Base-by-base conservation (phyloP, 2,888 invertebrate genomes). In the Acleris sparsana region DNA sequence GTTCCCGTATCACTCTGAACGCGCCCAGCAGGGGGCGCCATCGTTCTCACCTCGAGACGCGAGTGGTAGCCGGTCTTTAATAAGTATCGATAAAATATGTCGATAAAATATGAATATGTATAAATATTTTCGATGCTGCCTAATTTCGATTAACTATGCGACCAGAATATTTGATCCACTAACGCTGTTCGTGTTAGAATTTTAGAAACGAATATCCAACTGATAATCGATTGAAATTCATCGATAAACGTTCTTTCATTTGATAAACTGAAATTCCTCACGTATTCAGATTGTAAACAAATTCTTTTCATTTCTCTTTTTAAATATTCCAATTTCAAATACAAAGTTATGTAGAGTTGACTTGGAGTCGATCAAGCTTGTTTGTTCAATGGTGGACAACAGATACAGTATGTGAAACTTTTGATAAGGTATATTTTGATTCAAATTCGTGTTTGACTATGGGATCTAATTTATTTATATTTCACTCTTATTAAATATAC, bases 1-100 rank as follows among this genome's bases (percentile, higher is more conserved):
- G 86, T 88, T 86, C 86, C 88, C 85, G 84, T 88, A 88, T 86
- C 86, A 79, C 85, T 87, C 86, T 86, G 86, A 84, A 83, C 86
- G 84, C 78, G 73, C 91, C 62, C 92, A 89, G 92, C 92, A 85
- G 92, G 92, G 89, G 89, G 87, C 87, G 78, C 89, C 87, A 88
- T 92, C 91, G 91, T 92, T 92, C 92, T 92, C 92, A 92, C 92
- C 92, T 92, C 89, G 82, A 87, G 92, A 91, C 80, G 90, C 90
- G 91, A 89, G 89, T 92, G 87, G 92, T 92, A 92, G 92, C 92
- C 87, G 87, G 83, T 84, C 88, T 88, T 91, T 92, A 92, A 92
- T 92, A 92, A 90, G 89, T 88, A 88, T 91, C 90, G 91, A 91
- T 92, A 92, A 92, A 92, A 89, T 88, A 88, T 86, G 87, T 87